phyloP scores from a whole-genome alignment of 2,888 invertebrate genomes.

The Silvanus unidentatus region DNA sequence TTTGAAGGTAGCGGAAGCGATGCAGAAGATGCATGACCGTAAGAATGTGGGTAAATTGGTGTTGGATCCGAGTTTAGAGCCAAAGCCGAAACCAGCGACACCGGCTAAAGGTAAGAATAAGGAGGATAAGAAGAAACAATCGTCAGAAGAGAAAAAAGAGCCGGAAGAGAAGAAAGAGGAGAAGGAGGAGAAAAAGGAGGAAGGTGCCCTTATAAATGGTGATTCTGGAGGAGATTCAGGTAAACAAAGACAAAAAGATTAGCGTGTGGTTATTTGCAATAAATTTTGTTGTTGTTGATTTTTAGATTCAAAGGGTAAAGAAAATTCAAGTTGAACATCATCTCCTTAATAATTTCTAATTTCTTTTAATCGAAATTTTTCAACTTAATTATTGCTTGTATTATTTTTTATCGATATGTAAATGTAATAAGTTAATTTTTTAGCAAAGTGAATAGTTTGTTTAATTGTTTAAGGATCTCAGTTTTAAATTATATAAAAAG shows the following conservation, averaged over 20 bases:
- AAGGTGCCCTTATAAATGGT: conserved; percentile 47
- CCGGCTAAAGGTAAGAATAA: conserved; percentile 69
- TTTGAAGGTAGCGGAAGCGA: conserved; percentile 72
- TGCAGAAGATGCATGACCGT: conserved; percentile 90
- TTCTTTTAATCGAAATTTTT: no score
- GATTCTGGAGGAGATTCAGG: conserved; percentile 51
- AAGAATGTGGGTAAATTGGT: conserved; percentile 87
- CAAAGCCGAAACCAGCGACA: conserved; percentile 73
- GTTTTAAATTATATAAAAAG: no score
- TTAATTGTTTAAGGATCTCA: no score
- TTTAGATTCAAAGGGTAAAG: conserved; percentile 55
- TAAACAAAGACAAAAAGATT: conserved; percentile 24
- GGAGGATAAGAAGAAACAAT: conserved; percentile 65
- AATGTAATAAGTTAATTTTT: no score
- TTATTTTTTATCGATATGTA: no score
- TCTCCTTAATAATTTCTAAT: no score
- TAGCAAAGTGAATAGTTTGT: no score
- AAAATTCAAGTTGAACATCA: conserved; percentile 22
- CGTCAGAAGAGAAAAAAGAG: conserved; percentile 60
- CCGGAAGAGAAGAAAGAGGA: conserved; percentile 50
- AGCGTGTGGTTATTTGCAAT: no score
- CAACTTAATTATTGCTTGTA: no score
- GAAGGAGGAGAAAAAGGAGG: conserved; percentile 41
- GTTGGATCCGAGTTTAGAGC: conserved; percentile 72
- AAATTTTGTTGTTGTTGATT: conserved; percentile 21